Conservation (phyloP, 2,888 invertebrate species). For the Cyclophora albipunctata region DNA sequence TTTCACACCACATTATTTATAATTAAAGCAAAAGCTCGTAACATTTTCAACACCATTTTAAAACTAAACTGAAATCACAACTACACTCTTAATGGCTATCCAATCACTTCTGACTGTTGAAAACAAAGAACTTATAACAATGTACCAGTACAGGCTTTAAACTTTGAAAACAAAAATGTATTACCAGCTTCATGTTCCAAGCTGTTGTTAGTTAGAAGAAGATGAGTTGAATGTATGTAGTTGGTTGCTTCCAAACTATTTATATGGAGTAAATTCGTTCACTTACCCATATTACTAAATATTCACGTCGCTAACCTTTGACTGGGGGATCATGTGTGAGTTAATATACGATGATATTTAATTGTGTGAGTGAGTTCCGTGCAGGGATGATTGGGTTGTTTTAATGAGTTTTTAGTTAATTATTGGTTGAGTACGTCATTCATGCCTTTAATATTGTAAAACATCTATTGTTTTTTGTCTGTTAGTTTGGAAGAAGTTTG, state of each 20-base stretch:
- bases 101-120: slow-evolving; percentile 4
- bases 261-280: slow-evolving; percentile 69
- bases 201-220: slow-evolving; percentile 45
- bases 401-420: too few relatives aligned
- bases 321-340: slow-evolving; percentile 22
- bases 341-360: slow-evolving; percentile 12
- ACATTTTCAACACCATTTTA: neutral
- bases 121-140: neutral
- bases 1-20: neutral
- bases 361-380: slow-evolving; percentile 4
- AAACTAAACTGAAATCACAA: neutral
- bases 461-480: too few relatives aligned
- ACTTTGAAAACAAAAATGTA: slow-evolving; percentile 8
- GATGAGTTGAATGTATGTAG: slow-evolving; percentile 51
- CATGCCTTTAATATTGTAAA: too few relatives aligned
- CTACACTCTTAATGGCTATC: slow-evolving; percentile 1
- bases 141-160: neutral
- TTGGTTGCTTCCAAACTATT: slow-evolving; percentile 49
- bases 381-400: neutral
- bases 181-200: slow-evolving; percentile 69
- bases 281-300: slow-evolving; percentile 48
- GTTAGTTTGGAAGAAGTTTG: too few relatives aligned
- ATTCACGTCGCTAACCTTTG: slow-evolving; percentile 69
- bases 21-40: neutral
- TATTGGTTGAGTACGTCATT: too few relatives aligned